Evolutionary conservation across 1,140 invertebrate species (phyloP).

Genomic region (Cydia fagiglandana): DNA sequence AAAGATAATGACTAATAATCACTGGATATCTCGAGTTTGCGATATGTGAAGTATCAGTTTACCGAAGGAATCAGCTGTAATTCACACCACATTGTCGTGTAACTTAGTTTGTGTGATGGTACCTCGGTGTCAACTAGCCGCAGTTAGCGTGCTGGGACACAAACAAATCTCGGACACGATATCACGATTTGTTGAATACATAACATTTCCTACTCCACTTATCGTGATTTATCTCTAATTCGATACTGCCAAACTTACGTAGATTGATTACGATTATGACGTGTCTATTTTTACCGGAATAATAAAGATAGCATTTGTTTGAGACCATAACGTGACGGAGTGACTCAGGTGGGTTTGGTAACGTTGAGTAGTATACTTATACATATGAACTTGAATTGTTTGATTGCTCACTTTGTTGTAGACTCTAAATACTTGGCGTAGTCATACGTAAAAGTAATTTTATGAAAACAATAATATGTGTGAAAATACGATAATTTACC

Average conservation of each 20-base stretch:
- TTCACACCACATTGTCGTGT: slow-evolving; percentile 55
- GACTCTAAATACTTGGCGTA: neutral
- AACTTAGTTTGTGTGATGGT: slow-evolving; percentile 40
- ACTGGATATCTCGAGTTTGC: slow-evolving; percentile 60
- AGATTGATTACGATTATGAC: slow-evolving; percentile 31
- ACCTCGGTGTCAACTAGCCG: slow-evolving; percentile 45
- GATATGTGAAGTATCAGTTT: slow-evolving; percentile 61
- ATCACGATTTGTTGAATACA: slow-evolving; percentile 36
- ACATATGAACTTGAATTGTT: neutral
- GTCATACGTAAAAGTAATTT: neutral
- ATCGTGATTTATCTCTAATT: slow-evolving; percentile 29
- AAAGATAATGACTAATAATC: slow-evolving; percentile 52
- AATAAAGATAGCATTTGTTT: slow-evolving; percentile 26
- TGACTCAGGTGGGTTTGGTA: slow-evolving; percentile 12
- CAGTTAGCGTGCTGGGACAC: slow-evolving; percentile 55
- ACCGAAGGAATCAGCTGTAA: slow-evolving; percentile 59
- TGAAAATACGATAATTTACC: too few species aligned
- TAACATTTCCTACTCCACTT: slow-evolving; percentile 31
- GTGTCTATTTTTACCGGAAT: slow-evolving; percentile 29
- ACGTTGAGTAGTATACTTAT: neutral
- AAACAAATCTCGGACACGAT: slow-evolving; percentile 48
- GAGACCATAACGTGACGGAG: neutral
- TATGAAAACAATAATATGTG: too few species aligned
- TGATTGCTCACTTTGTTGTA: neutral
- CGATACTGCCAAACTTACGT: slow-evolving; percentile 30